Evolutionary conservation across 2,888 invertebrate species (phyloP).

Genomic region (Dione juno): DNA sequence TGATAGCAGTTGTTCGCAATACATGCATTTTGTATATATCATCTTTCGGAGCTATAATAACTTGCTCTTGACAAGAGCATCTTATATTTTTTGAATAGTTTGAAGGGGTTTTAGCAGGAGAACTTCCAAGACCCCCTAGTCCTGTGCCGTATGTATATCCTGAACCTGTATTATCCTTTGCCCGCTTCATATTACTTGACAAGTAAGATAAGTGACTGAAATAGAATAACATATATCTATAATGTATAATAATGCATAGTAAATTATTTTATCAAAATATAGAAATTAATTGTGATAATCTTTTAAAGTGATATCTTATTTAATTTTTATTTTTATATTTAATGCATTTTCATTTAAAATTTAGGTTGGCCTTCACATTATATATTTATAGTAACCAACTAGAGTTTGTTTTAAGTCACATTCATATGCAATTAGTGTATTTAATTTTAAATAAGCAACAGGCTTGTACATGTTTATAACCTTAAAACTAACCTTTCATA

Average conservation of each 20-base stretch:
- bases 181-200: slow-evolving; percentile 67
- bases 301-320: not conserved
- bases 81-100: slow-evolving; percentile 52
- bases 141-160: slow-evolving; percentile 75
- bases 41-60: slow-evolving; percentile 54
- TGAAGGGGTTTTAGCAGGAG: slow-evolving; percentile 52
- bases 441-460: not conserved
- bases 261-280: not conserved
- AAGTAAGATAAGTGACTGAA: slow-evolving; percentile 64
- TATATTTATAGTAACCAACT: slow-evolving; percentile 17
- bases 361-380: slow-evolving; percentile 8
- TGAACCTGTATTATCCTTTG: slow-evolving; percentile 74
- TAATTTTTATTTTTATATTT: slow-evolving; percentile 1
- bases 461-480: slow-evolving; percentile 29
- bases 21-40: slow-evolving; percentile 61
- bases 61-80: slow-evolving; percentile 62
- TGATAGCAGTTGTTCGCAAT: slow-evolving; percentile 73
- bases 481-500: slow-evolving; percentile 68
- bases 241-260: not conserved
- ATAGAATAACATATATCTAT: slow-evolving; percentile 45
- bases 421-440: not conserved
- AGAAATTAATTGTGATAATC: not conserved
- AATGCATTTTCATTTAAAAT: slow-evolving; percentile 5
- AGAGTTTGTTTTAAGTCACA: slow-evolving; percentile 5
- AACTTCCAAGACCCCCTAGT: slow-evolving; percentile 59